Percentiles rank a stretch among this genome's conserved stretches.
phyloP scores from a whole-genome alignment of 2,888 invertebrate genomes.

The Habrosyne pyritoides region DNA sequence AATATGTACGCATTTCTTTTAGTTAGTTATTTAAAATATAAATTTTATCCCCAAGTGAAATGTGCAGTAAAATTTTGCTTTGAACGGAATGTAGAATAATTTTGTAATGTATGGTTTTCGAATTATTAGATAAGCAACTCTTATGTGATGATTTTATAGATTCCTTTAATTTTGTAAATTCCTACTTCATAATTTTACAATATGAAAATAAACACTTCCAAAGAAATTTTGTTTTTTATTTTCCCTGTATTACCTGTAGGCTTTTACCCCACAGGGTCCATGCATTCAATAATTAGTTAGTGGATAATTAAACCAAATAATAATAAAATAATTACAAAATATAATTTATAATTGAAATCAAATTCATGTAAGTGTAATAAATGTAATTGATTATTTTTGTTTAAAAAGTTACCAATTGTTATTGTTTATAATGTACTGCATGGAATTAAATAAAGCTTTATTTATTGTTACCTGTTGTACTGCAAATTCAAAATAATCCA shows the following conservation, averaged over 20 bases:
- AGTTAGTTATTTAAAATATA: neutral
- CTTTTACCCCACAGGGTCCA: too few relatives aligned
- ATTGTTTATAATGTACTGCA: too few relatives aligned
- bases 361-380: too few relatives aligned
- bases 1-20: neutral
- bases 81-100: constrained; percentile 11
- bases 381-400: too few relatives aligned
- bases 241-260: constrained; percentile 4
- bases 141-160: constrained; percentile 60
- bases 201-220: constrained; percentile 45
- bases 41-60: neutral
- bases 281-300: too few relatives aligned
- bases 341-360: too few relatives aligned
- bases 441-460: too few relatives aligned
- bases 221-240: constrained; percentile 15
- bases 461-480: too few relatives aligned
- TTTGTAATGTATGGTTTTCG: constrained; percentile 31
- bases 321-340: too few relatives aligned
- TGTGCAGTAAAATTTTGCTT: constrained; percentile 1
- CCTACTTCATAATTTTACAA: constrained; percentile 45
- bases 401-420: too few relatives aligned
- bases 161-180: constrained; percentile 59
- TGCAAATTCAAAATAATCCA: too few relatives aligned
- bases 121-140: constrained; percentile 42
- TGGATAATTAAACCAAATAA: too few relatives aligned